Percentiles rank a stretch among this genome's conserved stretches.
phyloP scores from a whole-genome alignment of 2,797 vertebrate species.

The Manis pentadactyla region DNA sequence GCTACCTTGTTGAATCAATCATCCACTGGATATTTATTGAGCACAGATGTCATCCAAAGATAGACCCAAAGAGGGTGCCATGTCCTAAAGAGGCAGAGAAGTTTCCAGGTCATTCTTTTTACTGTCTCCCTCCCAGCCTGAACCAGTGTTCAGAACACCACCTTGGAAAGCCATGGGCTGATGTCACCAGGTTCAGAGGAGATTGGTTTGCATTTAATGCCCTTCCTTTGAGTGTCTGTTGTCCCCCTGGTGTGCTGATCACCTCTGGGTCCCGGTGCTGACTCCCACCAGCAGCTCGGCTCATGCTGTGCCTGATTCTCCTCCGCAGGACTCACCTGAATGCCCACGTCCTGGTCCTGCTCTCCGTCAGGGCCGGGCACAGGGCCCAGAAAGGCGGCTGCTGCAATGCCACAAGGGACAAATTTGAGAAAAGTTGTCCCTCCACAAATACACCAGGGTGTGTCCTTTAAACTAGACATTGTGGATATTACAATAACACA shows the following conservation, averaged over 20 bases:
- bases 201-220: not conserved
- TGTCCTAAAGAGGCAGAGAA: not conserved
- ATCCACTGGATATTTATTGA: not conserved
- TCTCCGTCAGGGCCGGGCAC: not conserved
- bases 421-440: too few relatives aligned
- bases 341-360: not conserved
- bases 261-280: not conserved
- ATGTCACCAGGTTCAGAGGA: not conserved
- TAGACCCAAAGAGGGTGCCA: not conserved
- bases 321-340: too few relatives aligned
- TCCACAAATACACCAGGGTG: rapidly evolving
- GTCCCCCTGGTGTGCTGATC: too few relatives aligned
- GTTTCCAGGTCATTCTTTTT: not conserved
- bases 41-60: not conserved
- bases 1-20: not conserved
- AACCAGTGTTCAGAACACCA: not conserved
- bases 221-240: not conserved
- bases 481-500: not conserved
- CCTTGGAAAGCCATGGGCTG: not conserved
- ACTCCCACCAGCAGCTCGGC: too few relatives aligned
- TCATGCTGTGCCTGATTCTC: rapidly evolving
- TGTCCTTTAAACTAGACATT: not conserved
- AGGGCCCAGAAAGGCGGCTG: too few relatives aligned
- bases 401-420: rapidly evolving
- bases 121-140: not conserved